phyloP scores from a whole-genome alignment of 2,888 invertebrate species.

The Philopedon plagiatum region DNA sequence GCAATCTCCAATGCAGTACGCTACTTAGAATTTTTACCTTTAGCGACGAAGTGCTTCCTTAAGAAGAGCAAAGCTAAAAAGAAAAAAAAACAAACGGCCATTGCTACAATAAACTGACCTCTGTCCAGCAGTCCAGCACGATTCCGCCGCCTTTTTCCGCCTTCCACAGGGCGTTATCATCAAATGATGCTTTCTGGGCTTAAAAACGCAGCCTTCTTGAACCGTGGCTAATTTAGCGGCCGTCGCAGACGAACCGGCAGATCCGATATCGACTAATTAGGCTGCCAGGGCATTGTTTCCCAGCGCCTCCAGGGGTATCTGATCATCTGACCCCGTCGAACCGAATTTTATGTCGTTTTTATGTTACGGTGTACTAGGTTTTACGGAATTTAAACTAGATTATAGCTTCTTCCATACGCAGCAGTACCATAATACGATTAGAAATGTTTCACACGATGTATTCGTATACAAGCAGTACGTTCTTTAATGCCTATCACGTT shows the following conservation, averaged over 20 bases:
- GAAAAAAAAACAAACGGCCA: conserved; percentile 7
- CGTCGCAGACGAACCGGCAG: conserved; percentile 41
- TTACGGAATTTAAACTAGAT: conserved; percentile 15
- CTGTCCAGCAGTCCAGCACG: conserved; percentile 44
- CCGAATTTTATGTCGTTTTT: conserved; percentile 37
- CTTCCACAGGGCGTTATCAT: conserved; percentile 48
- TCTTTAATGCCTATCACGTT: too few relatives aligned
- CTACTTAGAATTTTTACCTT: neutral
- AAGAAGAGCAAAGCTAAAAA: neutral
- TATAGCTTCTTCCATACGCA: conserved; percentile 1
- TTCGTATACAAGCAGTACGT: too few relatives aligned
- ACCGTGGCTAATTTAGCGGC: conserved; percentile 47
- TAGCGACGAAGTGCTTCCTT: neutral
- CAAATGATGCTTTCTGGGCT: conserved; percentile 34
- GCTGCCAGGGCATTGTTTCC: conserved; percentile 51
- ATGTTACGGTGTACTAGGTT: conserved; percentile 15
- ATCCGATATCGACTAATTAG: conserved; percentile 52
- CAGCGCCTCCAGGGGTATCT: conserved; percentile 49
- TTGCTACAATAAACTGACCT: conserved; percentile 45
- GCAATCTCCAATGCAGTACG: neutral
- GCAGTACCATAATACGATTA: too few relatives aligned
- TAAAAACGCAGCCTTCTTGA: conserved; percentile 35
- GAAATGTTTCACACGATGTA: too few relatives aligned
- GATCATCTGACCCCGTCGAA: conserved; percentile 47
- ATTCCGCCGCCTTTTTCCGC: conserved; percentile 46